phyloP scores from a whole-genome alignment of 2,888 invertebrate genomes.

The Diloba caeruleocephala region DNA sequence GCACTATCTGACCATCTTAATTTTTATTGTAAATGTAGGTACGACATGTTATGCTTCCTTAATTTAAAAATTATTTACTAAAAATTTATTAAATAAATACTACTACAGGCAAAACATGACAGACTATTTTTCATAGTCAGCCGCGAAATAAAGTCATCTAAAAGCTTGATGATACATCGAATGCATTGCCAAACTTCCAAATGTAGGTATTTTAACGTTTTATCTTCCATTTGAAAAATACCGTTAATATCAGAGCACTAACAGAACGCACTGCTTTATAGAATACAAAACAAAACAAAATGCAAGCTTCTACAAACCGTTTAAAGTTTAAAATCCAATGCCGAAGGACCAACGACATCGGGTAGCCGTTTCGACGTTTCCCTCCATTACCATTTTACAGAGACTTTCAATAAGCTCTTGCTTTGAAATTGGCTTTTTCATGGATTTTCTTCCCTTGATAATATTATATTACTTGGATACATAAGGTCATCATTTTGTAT shows the following conservation, averaged over 20 bases:
- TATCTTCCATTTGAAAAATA: conserved; percentile 53
- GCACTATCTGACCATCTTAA: too few relatives aligned
- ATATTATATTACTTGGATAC: conserved; percentile 53
- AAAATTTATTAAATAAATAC: not conserved
- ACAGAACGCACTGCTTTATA: conserved; percentile 49
- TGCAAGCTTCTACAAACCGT: conserved; percentile 18
- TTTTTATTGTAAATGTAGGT: too few relatives aligned
- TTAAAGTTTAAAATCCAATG: conserved; percentile 50
- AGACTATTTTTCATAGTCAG: conserved; percentile 30
- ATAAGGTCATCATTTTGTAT: conserved; percentile 54
- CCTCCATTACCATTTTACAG: conserved; percentile 58
- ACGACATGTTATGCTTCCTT: too few relatives aligned
- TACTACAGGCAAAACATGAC: not conserved
- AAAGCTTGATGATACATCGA: conserved; percentile 35
- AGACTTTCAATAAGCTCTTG: conserved; percentile 62
- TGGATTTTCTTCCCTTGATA: conserved; percentile 47
- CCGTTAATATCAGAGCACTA: conserved; percentile 46
- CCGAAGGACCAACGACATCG: conserved; percentile 36
- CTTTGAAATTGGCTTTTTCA: conserved; percentile 58
- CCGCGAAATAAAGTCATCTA: conserved; percentile 29
- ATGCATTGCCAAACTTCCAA: conserved; percentile 47
- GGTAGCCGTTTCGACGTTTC: conserved; percentile 52
- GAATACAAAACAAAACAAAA: conserved; percentile 20
- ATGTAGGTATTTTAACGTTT: conserved; percentile 51
- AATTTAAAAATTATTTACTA: not conserved